These are phyloP conservation scores for Nymphalis urticae DNA, from an alignment of 2,888 invertebrate species.

Conservation along the genomic window DNA sequence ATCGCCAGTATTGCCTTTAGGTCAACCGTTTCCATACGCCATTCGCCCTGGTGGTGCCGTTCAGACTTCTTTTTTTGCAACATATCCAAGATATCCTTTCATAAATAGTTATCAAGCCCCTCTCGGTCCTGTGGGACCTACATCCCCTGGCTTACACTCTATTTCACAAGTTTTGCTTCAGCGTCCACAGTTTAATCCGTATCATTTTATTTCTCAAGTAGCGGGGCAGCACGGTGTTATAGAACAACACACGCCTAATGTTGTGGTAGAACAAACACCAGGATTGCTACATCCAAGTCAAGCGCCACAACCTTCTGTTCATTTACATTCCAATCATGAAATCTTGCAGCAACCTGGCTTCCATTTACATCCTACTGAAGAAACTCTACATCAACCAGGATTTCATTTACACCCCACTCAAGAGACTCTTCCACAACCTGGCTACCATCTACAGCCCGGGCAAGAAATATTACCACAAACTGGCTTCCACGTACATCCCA, in stretches of 20 bases:
- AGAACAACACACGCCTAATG: slow-evolving; percentile 48
- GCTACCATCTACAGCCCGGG: slow-evolving; percentile 29
- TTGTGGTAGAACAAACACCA: slow-evolving; percentile 47
- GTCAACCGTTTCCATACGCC: slow-evolving; percentile 54
- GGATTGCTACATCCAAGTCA: slow-evolving; percentile 46
- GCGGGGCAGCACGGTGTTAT: slow-evolving; percentile 47
- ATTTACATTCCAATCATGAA: slow-evolving; percentile 27
- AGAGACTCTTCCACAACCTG: slow-evolving; percentile 23
- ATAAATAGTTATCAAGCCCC: slow-evolving; percentile 59
- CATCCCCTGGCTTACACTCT: slow-evolving; percentile 38
- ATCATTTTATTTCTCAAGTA: slow-evolving; percentile 52
- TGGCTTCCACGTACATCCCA: slow-evolving; percentile 31
- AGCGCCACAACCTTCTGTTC: slow-evolving; percentile 26
- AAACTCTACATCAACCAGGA: slow-evolving; percentile 38
- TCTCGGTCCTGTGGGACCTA: slow-evolving; percentile 45
- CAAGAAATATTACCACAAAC: slow-evolving; percentile 45
- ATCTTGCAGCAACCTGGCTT: slow-evolving; percentile 22
- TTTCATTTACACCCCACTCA: slow-evolving; percentile 33
- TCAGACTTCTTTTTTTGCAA: slow-evolving; percentile 72
- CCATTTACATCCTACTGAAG: slow-evolving; percentile 25
- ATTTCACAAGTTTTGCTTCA: slow-evolving; percentile 50
- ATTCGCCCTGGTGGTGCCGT: slow-evolving; percentile 72
- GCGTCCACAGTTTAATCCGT: slow-evolving; percentile 58
- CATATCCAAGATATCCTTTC: slow-evolving; percentile 71
- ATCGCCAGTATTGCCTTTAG: slow-evolving; percentile 44